Evolutionary conservation across 2,797 vertebrate species (phyloP).

Genomic region (Tadarida brasiliensis): DNA sequence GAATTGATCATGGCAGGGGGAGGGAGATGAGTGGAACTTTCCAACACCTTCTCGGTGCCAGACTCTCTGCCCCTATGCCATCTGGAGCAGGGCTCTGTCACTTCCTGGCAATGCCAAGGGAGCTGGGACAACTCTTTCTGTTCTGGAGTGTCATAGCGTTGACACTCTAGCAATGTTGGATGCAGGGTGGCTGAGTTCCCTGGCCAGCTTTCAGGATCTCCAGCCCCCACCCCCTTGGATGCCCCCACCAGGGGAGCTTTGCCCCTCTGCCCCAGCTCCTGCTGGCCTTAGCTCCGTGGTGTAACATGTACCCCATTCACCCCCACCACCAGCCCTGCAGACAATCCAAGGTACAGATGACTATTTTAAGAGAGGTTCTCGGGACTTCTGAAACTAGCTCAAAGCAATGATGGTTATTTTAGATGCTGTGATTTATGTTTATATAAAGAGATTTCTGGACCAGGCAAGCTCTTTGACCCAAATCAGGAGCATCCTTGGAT

Average conservation of each 20-base stretch:
- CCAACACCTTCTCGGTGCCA: neutral
- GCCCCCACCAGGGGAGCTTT: neutral
- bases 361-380: constrained; percentile 33
- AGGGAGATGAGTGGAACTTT: neutral
- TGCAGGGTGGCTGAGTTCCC: neutral
- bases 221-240: neutral
- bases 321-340: neutral
- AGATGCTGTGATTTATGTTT: constrained; percentile 66
- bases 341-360: neutral
- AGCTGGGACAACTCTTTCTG: neutral
- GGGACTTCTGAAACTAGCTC: constrained; percentile 17
- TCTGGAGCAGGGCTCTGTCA: neutral
- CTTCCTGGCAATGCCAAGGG: neutral
- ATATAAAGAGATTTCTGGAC: constrained; percentile 64
- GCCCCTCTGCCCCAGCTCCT: neutral
- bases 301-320: neutral
- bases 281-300: neutral
- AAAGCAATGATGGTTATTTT: constrained; percentile 53
- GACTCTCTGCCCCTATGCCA: neutral
- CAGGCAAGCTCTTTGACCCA: constrained; percentile 26
- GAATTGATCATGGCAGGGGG: neutral
- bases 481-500: constrained; percentile 17
- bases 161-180: neutral
- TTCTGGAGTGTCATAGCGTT: neutral
- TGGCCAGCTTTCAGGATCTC: neutral